A percentile compares a stretch with the other conserved stretches of the same genome.
phyloP scores from a whole-genome alignment of 2,888 invertebrate species.

The Drosophila ochracea region DNA sequence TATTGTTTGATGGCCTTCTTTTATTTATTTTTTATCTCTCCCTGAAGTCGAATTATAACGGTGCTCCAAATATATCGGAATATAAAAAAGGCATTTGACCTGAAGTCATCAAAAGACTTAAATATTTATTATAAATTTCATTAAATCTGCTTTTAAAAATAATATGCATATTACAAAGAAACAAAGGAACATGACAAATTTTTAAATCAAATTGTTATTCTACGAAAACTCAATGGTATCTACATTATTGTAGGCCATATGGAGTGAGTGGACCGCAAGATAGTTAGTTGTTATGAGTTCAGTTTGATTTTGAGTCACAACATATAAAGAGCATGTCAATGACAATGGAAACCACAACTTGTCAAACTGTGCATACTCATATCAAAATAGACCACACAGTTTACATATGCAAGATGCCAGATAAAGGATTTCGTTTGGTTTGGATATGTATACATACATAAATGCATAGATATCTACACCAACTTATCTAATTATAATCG shows the following conservation, averaged over 20 bases:
- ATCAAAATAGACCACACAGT: constrained; percentile 9
- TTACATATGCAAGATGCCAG: constrained; percentile 13
- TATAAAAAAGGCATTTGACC: background rate
- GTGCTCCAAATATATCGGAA: background rate
- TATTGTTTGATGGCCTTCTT: background rate
- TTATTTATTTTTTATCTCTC: background rate
- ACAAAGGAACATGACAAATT: rapidly evolving
- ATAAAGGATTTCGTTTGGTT: constrained; percentile 1
- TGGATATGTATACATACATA: background rate
- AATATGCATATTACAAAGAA: background rate
- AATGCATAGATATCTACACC: background rate
- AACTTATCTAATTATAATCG: background rate
- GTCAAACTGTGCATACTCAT: background rate
- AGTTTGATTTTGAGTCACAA: background rate
- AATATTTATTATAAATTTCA: background rate
- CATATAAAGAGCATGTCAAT: background rate
- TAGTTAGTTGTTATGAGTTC: background rate
- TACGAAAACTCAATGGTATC: background rate
- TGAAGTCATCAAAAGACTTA: background rate
- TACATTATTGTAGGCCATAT: background rate
- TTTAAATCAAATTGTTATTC: background rate
- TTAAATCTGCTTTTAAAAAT: background rate
- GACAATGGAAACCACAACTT: constrained; percentile 19
- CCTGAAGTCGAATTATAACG: background rate
- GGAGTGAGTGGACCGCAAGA: constrained; percentile 6